Conservation (phyloP, 2,797 vertebrate genomes). For the Notolabrus celidotus region DNA sequence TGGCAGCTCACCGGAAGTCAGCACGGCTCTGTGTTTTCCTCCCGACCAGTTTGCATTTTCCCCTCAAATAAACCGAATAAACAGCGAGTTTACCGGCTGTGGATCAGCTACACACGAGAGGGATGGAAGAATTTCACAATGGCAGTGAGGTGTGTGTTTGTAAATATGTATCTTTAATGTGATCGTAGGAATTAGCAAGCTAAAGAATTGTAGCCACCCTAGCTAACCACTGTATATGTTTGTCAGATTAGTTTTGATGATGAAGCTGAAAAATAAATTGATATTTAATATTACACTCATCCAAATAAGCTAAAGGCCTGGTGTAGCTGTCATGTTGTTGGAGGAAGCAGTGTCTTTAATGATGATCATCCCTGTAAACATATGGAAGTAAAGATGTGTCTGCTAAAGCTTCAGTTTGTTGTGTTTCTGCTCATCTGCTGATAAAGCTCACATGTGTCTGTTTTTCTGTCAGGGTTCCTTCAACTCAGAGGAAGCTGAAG, state of each 20-base stretch:
- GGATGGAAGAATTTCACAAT: slow-evolving; percentile 81
- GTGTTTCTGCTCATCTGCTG: too few species aligned
- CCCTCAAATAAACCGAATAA: accelerated
- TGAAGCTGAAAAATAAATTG: too few species aligned
- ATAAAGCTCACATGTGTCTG: not conserved
- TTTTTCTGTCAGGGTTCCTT: slow-evolving; percentile 87
- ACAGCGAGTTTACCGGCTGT: accelerated
- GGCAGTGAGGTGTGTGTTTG: slow-evolving; percentile 74
- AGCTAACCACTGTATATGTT: not conserved
- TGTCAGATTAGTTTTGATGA: too few species aligned
- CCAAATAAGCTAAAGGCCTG: too few species aligned
- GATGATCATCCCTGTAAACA: too few species aligned
- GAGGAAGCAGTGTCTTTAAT: too few species aligned
- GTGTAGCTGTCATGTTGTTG: too few species aligned
- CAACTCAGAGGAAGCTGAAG: slow-evolving; percentile 91
- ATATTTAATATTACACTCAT: too few species aligned
- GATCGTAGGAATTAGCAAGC: not conserved
- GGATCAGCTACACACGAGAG: not conserved
- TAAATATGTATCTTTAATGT: accelerated
- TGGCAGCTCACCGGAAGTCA: slow-evolving; percentile 36
- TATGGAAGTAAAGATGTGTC: too few species aligned
- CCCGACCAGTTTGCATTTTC: accelerated
- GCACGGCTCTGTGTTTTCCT: not conserved
- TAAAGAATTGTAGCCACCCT: not conserved
- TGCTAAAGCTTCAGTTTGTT: too few species aligned